These are phyloP conservation scores for Pectinophora gossypiella DNA, from an alignment of 1,140 invertebrate genomes.

Conservation along the genomic window DNA sequence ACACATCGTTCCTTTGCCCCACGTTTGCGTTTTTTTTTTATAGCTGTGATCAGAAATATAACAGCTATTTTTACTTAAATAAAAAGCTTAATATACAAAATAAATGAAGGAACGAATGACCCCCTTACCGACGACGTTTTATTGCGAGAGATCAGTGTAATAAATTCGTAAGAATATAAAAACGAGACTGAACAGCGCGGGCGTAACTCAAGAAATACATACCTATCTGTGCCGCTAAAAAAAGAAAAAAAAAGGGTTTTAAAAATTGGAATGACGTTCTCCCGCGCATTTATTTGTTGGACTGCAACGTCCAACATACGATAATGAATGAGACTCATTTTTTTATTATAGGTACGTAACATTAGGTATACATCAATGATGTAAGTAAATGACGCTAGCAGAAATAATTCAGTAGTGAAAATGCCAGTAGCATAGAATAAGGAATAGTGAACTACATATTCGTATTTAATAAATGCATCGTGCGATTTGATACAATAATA, in stretches of 20 bases:
- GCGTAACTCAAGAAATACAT: slow-evolving; percentile 40
- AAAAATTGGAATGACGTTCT: not conserved
- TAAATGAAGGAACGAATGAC: slow-evolving; percentile 37
- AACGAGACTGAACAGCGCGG: slow-evolving; percentile 28
- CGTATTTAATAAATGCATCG: no score
- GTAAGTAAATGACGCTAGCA: no score
- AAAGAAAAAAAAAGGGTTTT: slow-evolving; percentile 16
- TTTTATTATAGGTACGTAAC: no score
- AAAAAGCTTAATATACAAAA: slow-evolving; percentile 27
- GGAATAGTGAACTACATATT: no score
- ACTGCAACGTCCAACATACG: no score
- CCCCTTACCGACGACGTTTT: slow-evolving; percentile 47
- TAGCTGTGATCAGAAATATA: slow-evolving; percentile 17
- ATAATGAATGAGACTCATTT: no score
- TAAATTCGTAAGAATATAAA: slow-evolving; percentile 50
- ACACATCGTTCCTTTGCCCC: no score
- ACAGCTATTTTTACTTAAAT: slow-evolving; percentile 20
- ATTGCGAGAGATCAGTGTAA: slow-evolving; percentile 40
- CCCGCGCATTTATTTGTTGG: no score
- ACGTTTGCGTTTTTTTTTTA: slow-evolving; percentile 20
- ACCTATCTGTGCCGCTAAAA: slow-evolving; percentile 52
- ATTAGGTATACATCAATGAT: no score
- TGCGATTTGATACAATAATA: no score
- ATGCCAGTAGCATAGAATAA: no score
- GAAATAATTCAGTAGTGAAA: no score